phyloP scores from a whole-genome alignment of 2,113 vertebrate genomes.

The Isurus oxyrinchus region DNA sequence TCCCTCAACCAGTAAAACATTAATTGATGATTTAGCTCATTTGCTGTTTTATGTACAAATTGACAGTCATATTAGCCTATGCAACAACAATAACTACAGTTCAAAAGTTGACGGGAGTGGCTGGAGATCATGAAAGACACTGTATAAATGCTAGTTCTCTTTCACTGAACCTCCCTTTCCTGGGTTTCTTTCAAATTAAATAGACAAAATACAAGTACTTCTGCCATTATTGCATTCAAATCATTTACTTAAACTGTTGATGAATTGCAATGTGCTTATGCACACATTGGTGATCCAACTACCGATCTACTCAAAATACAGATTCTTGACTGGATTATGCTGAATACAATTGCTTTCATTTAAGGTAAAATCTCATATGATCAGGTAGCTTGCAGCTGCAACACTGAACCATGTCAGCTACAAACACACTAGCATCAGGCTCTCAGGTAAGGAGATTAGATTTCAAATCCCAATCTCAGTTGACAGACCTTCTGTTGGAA shows the following conservation, averaged over 20 bases:
- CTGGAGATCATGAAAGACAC: background rate
- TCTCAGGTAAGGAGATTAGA: background rate
- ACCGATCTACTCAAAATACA: background rate
- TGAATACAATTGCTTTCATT: background rate
- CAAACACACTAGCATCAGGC: background rate
- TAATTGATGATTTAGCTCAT: background rate
- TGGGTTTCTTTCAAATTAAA: background rate
- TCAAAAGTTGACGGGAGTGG: background rate
- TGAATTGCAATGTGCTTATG: background rate
- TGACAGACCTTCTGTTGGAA: background rate
- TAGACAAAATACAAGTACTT: background rate
- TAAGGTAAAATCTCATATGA: background rate
- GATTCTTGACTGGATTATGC: background rate
- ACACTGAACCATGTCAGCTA: slow-evolving; percentile 15
- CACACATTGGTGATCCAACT: background rate
- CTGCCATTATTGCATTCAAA: background rate
- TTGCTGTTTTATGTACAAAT: background rate
- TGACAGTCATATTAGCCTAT: background rate
- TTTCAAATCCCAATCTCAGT: slow-evolving; percentile 12
- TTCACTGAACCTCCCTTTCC: background rate
- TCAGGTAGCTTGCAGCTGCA: slow-evolving; percentile 28
- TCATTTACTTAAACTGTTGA: background rate
- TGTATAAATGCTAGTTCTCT: no score
- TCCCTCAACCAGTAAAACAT: background rate
- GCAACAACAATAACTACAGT: background rate